phyloP scores from a whole-genome alignment of 2,888 invertebrate genomes.

The Drosophila infuscata region DNA sequence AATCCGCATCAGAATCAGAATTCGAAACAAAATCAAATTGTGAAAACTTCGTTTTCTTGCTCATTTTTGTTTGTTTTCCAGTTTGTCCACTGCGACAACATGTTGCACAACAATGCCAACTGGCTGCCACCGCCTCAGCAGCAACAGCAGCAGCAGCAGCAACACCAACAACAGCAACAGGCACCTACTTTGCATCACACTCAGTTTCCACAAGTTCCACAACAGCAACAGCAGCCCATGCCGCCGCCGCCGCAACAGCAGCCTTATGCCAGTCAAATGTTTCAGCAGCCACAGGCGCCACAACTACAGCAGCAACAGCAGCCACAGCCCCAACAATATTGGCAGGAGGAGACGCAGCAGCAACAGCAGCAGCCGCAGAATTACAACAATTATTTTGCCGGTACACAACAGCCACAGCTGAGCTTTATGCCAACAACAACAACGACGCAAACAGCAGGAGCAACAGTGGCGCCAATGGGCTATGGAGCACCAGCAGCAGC shows the following conservation, averaged over 20 bases:
- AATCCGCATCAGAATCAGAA: neutral
- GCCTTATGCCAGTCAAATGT: slow-evolving; percentile 62
- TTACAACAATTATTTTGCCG: slow-evolving; percentile 64
- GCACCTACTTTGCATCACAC: slow-evolving; percentile 16
- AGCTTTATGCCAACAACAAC: slow-evolving; percentile 24
- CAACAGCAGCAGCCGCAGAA: slow-evolving; percentile 39
- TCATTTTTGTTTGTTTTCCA: slow-evolving; percentile 7
- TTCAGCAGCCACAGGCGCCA: slow-evolving; percentile 51
- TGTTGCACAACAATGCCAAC: slow-evolving; percentile 76
- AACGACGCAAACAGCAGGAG: neutral
- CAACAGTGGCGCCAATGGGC: neutral
- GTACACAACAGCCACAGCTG: slow-evolving; percentile 9
- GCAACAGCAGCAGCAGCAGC: slow-evolving; percentile 37
- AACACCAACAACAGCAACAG: slow-evolving; percentile 40
- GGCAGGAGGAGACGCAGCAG: slow-evolving; percentile 29
- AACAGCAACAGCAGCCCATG: slow-evolving; percentile 37
- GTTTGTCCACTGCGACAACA: slow-evolving; percentile 55
- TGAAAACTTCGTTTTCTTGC: neutral
- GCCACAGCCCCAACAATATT: slow-evolving; percentile 42
- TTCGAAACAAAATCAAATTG: slow-evolving; percentile 3
- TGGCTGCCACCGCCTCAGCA: slow-evolving; percentile 74
- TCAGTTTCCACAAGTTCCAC: slow-evolving; percentile 29
- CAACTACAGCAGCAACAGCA: slow-evolving; percentile 40
- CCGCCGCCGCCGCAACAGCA: slow-evolving; percentile 40
- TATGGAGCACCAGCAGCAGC: slow-evolving; percentile 5